These are phyloP conservation scores for Tachina fera DNA, from an alignment of 2,888 invertebrate species.

Conservation along the genomic window DNA sequence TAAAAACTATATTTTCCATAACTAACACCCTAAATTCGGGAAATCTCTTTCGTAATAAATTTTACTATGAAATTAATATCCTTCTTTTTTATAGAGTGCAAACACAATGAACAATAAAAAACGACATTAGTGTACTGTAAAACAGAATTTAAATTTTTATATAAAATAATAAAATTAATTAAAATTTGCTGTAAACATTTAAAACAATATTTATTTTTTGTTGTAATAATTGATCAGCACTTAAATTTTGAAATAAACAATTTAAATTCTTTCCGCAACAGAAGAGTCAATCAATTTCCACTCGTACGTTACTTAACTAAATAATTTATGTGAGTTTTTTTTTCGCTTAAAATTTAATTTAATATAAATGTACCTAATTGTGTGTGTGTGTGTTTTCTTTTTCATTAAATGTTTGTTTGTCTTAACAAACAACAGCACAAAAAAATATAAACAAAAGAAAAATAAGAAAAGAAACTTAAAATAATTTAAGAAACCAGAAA, in stretches of 20 bases:
- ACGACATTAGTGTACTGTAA: too few species aligned
- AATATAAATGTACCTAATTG: neutral
- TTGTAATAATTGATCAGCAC: constrained; percentile 35
- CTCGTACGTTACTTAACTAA: constrained; percentile 59
- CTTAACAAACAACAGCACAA: constrained; percentile 54
- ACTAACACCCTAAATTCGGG: too few species aligned
- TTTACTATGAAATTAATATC: too few species aligned
- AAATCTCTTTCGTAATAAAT: too few species aligned
- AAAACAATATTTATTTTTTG: constrained; percentile 5
- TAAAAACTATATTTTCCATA: too few species aligned
- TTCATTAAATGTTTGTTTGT: constrained; percentile 63
- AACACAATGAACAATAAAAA: too few species aligned
- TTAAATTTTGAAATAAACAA: constrained; percentile 57
- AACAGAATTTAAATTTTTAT: too few species aligned
- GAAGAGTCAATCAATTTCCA: constrained; percentile 68
- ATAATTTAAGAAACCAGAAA: constrained; percentile 31
- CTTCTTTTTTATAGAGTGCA: too few species aligned
- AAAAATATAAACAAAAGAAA: constrained; percentile 59
- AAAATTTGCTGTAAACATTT: neutral
- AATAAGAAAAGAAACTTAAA: constrained; percentile 51
- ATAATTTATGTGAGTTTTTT: constrained; percentile 65
- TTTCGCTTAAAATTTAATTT: constrained; percentile 41
- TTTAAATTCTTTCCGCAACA: constrained; percentile 40
- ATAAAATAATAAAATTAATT: neutral
- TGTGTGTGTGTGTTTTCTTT: constrained; percentile 33